Evolutionary conservation across 1,140 invertebrate species (phyloP).

Genomic region (Antheraea pernyi): DNA sequence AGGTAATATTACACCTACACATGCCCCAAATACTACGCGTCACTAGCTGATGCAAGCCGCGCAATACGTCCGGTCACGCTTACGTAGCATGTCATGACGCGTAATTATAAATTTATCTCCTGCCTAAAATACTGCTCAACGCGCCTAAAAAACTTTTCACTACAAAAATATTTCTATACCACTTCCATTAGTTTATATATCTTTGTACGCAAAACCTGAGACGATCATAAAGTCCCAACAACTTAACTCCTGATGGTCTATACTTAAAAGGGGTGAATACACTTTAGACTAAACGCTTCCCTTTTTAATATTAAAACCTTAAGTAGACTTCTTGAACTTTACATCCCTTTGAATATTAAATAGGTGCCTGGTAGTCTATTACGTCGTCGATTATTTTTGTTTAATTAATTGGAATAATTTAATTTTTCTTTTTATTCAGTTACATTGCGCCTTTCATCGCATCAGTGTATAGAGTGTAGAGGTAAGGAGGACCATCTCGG

Average conservation of each 20-base stretch:
- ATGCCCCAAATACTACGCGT: too few species aligned
- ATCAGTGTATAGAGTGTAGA: too few species aligned
- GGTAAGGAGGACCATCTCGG: too few species aligned
- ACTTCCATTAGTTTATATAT: background rate
- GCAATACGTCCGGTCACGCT: too few species aligned
- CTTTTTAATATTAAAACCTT: constrained; percentile 50
- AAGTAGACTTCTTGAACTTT: constrained; percentile 45
- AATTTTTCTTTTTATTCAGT: background rate
- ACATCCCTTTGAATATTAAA: background rate
- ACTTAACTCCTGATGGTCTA: constrained; percentile 62
- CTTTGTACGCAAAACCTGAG: constrained; percentile 1
- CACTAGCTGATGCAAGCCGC: too few species aligned
- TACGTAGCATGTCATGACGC: too few species aligned
- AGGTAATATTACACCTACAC: too few species aligned
- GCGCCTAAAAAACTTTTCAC: too few species aligned
- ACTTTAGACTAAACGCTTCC: constrained; percentile 54
- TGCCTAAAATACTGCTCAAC: too few species aligned
- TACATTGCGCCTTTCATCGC: too few species aligned
- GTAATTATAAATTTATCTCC: too few species aligned
- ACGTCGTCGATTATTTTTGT: background rate
- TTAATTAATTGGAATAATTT: background rate
- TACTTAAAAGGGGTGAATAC: constrained; percentile 71
- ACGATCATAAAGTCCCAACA: constrained; percentile 23
- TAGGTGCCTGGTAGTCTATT: background rate
- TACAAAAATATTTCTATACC: too few species aligned